A percentile compares a stretch with the other conserved stretches of the same genome.
phyloP scores from a whole-genome alignment of 1,140 invertebrate species.

The Lordiphosa clarofinis region DNA sequence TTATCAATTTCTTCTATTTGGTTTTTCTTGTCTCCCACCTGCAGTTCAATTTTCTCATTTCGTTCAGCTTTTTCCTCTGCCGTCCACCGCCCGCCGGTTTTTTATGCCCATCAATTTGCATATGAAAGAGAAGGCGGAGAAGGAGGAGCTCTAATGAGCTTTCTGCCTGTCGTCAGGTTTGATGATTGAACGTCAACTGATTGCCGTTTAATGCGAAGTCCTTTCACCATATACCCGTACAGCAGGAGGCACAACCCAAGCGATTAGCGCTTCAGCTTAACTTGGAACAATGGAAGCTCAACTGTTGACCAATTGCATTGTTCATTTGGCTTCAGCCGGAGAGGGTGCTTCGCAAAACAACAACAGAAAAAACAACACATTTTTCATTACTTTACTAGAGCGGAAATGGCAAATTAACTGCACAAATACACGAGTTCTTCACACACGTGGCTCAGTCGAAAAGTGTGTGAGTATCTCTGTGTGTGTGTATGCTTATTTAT shows the following conservation, averaged over 20 bases:
- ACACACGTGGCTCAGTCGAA: constrained; percentile 15
- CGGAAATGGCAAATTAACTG: constrained; percentile 78
- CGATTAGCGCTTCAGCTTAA: constrained; percentile 14
- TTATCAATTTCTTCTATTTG: constrained; percentile 3
- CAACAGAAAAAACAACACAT: constrained; percentile 26
- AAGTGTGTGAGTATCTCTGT: constrained; percentile 19
- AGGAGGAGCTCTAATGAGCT: constrained; percentile 36
- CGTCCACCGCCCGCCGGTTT: constrained; percentile 5
- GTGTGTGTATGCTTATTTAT: constrained; percentile 61
- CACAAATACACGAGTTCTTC: constrained; percentile 54
- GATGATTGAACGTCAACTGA: constrained; percentile 28
- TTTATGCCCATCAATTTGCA: constrained; percentile 48
- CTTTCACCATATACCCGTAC: constrained; percentile 1
- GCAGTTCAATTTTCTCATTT: constrained; percentile 15
- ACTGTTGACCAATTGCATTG: constrained; percentile 38
- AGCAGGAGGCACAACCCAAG: background rate
- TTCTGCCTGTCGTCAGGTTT: constrained; percentile 6
- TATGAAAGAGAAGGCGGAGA: constrained; percentile 13
- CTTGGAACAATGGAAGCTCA: constrained; percentile 43
- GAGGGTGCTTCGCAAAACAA: constrained; percentile 12
- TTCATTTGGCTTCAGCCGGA: background rate
- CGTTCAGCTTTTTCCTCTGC: too few relatives aligned
- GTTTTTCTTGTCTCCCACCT: constrained; percentile 20
- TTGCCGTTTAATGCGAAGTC: constrained; percentile 19
- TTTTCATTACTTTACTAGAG: constrained; percentile 74